A percentile compares a stretch with the other conserved stretches of the same genome.
phyloP scores from a whole-genome alignment of 2,888 invertebrate species.

The Ormyrus rosae region DNA sequence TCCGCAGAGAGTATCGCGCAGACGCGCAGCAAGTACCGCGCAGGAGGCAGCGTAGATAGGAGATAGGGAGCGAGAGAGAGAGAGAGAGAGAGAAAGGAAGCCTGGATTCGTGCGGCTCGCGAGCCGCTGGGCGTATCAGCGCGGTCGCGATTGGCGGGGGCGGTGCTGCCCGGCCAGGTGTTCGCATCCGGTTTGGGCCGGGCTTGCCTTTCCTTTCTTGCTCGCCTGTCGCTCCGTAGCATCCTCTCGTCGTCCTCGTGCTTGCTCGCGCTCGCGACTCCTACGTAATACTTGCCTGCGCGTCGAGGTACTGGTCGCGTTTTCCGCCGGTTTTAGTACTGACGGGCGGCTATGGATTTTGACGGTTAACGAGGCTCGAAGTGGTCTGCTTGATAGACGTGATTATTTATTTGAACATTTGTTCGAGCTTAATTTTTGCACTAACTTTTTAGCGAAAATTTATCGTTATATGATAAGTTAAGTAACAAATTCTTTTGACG shows the following conservation, averaged over 20 bases:
- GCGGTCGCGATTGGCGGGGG: slow-evolving; percentile 73
- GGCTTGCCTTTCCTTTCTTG: slow-evolving; percentile 60
- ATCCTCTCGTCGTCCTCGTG: slow-evolving; percentile 49
- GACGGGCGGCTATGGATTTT: no score
- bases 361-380: no score
- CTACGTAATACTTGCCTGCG: no score
- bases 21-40: no score
- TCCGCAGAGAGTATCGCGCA: not conserved
- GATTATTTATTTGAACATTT: no score
- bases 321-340: no score
- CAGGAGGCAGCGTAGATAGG: not conserved
- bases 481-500: no score
- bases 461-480: no score
- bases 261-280: not conserved
- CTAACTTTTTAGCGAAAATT: no score
- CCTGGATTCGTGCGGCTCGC: slow-evolving; percentile 71
- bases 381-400: no score
- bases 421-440: no score
- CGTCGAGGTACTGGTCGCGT: no score
- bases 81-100: slow-evolving; percentile 53
- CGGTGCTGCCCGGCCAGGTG: slow-evolving; percentile 69
- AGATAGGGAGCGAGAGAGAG: slow-evolving; percentile 9
- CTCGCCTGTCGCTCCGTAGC: slow-evolving; percentile 55
- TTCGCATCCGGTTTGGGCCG: slow-evolving; percentile 71
- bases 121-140: slow-evolving; percentile 66